Conservation (phyloP, 2,888 invertebrate genomes). For the Cryptosula pallasiana region DNA sequence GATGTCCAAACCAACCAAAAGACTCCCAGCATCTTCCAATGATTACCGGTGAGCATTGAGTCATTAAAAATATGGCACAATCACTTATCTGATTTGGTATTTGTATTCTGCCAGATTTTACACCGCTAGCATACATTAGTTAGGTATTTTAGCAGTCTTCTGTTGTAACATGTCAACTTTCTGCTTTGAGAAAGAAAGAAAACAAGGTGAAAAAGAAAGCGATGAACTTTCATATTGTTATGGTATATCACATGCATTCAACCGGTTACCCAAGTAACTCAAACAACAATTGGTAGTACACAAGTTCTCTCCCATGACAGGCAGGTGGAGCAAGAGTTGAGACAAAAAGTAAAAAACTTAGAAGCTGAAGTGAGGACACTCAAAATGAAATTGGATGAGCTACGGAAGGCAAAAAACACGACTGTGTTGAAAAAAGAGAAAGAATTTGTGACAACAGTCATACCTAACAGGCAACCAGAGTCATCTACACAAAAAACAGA, state of each 20-base stretch:
- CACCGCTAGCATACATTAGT: no score
- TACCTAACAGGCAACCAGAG: background rate
- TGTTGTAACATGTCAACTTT: no score
- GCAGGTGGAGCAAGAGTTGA: slow-evolving; percentile 18
- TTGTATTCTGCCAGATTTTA: no score
- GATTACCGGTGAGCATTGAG: background rate
- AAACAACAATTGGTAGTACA: no score
- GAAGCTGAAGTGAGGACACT: slow-evolving; percentile 41
- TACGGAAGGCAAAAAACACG: slow-evolving; percentile 48
- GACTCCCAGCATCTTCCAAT: background rate
- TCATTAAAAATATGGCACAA: background rate
- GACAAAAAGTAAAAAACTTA: slow-evolving; percentile 27
- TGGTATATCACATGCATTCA: background rate
- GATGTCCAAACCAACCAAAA: background rate
- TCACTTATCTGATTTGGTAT: no score
- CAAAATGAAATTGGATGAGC: slow-evolving; percentile 43
- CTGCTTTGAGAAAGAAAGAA: no score
- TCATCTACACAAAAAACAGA: background rate
- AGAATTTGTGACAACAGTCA: slow-evolving; percentile 29
- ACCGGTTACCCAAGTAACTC: no score
- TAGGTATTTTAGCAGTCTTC: no score
- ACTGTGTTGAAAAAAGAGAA: slow-evolving; percentile 44
- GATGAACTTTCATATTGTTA: background rate
- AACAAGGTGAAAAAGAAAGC: no score
- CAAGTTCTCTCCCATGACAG: background rate